A percentile compares a stretch with the other conserved stretches of the same genome.
phyloP scores from a whole-genome alignment of 2,113 vertebrate genomes.

The Rhinolophus sinicus region DNA sequence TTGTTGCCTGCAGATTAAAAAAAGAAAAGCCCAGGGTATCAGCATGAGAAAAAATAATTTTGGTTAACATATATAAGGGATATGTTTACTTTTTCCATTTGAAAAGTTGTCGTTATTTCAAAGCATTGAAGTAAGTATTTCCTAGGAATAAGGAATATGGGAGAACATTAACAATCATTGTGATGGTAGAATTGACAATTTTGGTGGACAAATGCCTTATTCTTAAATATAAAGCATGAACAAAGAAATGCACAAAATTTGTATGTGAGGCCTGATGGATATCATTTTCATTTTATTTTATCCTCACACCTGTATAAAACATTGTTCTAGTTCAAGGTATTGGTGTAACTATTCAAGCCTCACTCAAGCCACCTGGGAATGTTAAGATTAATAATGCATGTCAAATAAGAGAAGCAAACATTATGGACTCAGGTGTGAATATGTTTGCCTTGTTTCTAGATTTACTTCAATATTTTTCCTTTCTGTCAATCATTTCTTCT shows the following conservation, averaged over 20 bases:
- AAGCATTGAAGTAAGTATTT: neutral
- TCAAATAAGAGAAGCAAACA: conserved; percentile 40
- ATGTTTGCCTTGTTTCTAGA: conserved; percentile 2
- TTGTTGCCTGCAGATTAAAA: neutral
- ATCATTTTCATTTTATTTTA: conserved; percentile 14
- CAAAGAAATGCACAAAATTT: neutral
- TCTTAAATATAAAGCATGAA: neutral
- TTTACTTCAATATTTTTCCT: neutral
- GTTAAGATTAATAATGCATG: conserved; percentile 36
- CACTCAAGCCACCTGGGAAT: neutral
- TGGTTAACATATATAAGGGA: neutral
- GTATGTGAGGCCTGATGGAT: neutral
- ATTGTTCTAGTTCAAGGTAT: neutral
- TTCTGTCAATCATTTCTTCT: neutral
- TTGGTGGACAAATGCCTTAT: neutral
- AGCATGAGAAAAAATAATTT: neutral
- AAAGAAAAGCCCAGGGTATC: neutral
- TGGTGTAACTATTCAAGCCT: neutral
- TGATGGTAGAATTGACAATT: neutral
- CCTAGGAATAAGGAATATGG: neutral
- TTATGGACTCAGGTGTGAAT: conserved; percentile 21
- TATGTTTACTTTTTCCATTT: neutral
- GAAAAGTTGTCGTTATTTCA: neutral
- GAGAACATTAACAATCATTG: neutral
- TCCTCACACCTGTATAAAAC: conserved; percentile 39